Evolutionary conservation across 2,113 vertebrate genomes (phyloP).

Genomic region (Vulpes ferrilata): DNA sequence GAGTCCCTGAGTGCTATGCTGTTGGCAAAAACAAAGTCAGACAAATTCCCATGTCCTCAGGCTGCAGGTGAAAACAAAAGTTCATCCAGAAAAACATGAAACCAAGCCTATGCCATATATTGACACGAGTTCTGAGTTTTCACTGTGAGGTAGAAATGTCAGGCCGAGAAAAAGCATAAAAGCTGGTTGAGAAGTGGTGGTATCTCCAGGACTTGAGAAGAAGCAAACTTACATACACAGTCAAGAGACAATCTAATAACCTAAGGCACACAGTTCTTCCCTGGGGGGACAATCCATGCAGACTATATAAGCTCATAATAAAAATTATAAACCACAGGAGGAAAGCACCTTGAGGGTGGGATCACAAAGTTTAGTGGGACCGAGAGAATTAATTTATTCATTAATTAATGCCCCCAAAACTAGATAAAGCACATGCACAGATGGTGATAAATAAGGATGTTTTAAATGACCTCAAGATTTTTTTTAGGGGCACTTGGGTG

Average conservation of each 20-base stretch:
- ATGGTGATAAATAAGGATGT: neutral
- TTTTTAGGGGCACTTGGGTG: too few species aligned
- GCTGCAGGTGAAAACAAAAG: neutral
- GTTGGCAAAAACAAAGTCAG: neutral
- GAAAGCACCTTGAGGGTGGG: neutral
- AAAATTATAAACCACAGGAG: neutral
- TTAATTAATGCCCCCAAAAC: neutral
- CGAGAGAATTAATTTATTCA: neutral
- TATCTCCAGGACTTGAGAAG: neutral
- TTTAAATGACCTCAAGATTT: slow-evolving; percentile 30
- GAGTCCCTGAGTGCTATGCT: neutral
- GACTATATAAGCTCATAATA: neutral
- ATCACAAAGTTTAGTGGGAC: neutral
- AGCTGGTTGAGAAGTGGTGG: neutral
- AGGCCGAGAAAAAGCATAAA: neutral
- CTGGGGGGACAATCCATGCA: neutral
- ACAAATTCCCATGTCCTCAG: neutral
- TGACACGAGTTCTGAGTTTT: neutral
- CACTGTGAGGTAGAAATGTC: neutral
- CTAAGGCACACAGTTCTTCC: neutral
- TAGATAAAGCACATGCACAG: neutral
- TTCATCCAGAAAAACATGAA: neutral
- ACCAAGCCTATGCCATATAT: neutral
- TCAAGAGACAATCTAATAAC: neutral
- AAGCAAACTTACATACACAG: neutral